A percentile compares a stretch with the other conserved stretches of the same genome.
These are phyloP conservation scores for Actinia tenebrosa DNA, from an alignment of 64 coral and sea anemone genomes.

Conservation along the genomic window DNA sequence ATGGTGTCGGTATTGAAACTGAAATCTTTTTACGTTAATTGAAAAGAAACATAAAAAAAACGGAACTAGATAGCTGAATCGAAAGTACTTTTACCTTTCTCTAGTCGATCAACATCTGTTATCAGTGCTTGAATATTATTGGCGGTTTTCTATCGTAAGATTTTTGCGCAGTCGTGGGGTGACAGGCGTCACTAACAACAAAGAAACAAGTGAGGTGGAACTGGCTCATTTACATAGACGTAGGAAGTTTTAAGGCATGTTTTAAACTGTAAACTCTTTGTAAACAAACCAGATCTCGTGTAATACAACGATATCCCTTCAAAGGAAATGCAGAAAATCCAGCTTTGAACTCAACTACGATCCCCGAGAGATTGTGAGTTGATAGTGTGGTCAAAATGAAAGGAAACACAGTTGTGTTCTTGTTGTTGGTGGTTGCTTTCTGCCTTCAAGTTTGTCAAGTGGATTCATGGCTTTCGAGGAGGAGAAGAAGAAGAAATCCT, in stretches of 20 bases:
- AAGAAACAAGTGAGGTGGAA: not conserved
- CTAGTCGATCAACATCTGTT: not conserved
- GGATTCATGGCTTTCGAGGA: not conserved
- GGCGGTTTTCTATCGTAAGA: not conserved
- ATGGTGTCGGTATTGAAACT: too few relatives aligned
- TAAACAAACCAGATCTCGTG: not conserved
- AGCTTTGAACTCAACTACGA: not conserved
- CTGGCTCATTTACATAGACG: not conserved
- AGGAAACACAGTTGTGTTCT: not conserved
- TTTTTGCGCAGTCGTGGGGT: not conserved
- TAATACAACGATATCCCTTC: not conserved
- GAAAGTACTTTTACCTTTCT: too few relatives aligned
- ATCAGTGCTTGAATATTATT: not conserved
- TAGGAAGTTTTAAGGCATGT: not conserved
- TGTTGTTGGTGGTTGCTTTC: not conserved
- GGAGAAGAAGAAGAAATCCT: constrained; percentile 5
- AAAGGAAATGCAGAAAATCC: not conserved
- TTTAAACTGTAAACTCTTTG: not conserved
- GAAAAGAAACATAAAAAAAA: too few relatives aligned
- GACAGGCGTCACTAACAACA: not conserved
- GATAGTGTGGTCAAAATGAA: not conserved
- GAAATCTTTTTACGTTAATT: too few relatives aligned
- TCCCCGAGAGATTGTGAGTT: not conserved
- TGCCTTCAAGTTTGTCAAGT: constrained; percentile 6
- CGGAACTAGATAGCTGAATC: too few relatives aligned